Evolutionary conservation across 2,797 vertebrate species (phyloP), one percentile per base, ranked within the genome.

Genomic region (Smutsia gigantea): DNA sequence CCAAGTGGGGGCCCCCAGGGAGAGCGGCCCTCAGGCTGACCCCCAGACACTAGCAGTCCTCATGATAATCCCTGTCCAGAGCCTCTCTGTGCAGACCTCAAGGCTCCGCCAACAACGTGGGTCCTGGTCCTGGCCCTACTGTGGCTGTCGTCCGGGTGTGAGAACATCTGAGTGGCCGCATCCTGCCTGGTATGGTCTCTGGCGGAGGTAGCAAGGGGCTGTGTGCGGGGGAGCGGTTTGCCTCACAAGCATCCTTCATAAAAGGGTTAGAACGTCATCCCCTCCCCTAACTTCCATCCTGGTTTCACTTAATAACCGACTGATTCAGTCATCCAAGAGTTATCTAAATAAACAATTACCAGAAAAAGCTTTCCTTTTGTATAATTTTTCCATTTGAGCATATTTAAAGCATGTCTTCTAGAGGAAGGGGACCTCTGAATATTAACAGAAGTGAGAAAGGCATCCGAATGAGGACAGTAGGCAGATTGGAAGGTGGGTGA

Each of bases 291-390:
- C 11, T 4, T 53, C 61, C 94, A 25, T 39, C 31, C 89, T 79
- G 42, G 7, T 79, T 39, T 90, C 34, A 71, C 15, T 81, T 85
- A 92, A 68, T 74, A 84, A 90, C 21, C 59, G 72, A 87, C 8
- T 71, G 57, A 83, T 85, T 89, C 84, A 92, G 13, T 61, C 90
- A 53, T 46, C 61, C 68, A 78, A 72, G 71, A 77, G n/a, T 74
- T 64, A 77, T 94, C 66, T 64, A 83, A 72, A 83, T 85, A 55
- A 91, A 66, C 11, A 0, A 46, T 68, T 78, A 8, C 51, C 37
- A 96, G 46, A 42, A 88, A 10, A 66, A 57, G 63, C 4, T 49
- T 53, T 88, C 34, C 31, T 78, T 95, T 88, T 69, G 64, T 46
- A 15, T 90, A 42, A 21, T 14, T 79, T 39, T 68, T 75, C n/a